These are phyloP conservation scores for Nymphalis c-album DNA, from an alignment of 2,888 invertebrate genomes.

Conservation along the genomic window DNA sequence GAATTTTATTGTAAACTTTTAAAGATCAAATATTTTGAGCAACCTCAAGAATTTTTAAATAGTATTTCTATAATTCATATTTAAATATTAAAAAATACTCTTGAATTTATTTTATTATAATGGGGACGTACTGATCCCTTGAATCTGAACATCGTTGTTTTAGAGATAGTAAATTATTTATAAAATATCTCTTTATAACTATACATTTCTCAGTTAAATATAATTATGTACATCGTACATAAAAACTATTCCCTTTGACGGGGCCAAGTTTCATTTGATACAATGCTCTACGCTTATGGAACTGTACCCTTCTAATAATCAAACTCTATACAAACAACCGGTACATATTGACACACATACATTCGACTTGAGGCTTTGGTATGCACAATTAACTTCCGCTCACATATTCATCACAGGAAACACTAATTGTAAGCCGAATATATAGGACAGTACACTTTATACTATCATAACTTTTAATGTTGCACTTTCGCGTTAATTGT, in stretches of 20 bases:
- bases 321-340: slow-evolving; percentile 16
- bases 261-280: slow-evolving; percentile 31
- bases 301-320: slow-evolving; percentile 5
- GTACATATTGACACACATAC: slow-evolving; percentile 21
- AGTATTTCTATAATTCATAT: not conserved
- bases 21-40: slow-evolving; percentile 9
- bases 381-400: slow-evolving; percentile 8
- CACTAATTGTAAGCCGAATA: slow-evolving; percentile 4
- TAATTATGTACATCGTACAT: slow-evolving; percentile 6
- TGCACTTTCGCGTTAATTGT: not conserved
- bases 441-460: not conserved
- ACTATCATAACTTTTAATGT: not conserved
- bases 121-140: slow-evolving; percentile 1
- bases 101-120: not conserved
- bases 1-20: not conserved
- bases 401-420: not conserved
- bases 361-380: slow-evolving; percentile 13
- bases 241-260: slow-evolving; percentile 13
- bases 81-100: slow-evolving; percentile 5
- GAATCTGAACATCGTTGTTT: slow-evolving; percentile 9
- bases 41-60: not conserved
- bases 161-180: slow-evolving; percentile 7
- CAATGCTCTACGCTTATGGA: slow-evolving; percentile 24
- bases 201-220: slow-evolving; percentile 5
- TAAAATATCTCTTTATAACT: slow-evolving; percentile 4